Evolutionary conservation across 64 coral and sea anemone genomes (phyloP).

Genomic region (Stichodactyla helianthus): DNA sequence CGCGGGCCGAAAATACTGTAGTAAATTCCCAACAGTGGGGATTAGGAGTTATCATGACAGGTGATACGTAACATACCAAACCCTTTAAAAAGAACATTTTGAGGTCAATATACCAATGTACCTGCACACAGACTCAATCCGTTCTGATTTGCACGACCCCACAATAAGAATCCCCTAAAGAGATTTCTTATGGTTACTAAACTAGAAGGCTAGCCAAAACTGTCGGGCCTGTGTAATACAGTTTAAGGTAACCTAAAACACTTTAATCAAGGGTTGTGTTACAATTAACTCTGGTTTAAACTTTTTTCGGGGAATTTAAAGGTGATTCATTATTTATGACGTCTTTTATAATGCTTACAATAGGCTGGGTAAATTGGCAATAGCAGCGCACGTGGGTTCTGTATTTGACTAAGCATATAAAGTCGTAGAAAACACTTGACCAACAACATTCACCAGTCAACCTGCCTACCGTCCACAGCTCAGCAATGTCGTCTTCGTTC

Average conservation of each 20-base stretch:
- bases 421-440: slow-evolving; percentile 37
- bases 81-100: slow-evolving; percentile 84
- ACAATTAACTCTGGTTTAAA: slow-evolving; percentile 96
- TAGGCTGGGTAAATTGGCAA: slow-evolving; percentile 87
- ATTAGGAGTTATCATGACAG: slow-evolving; percentile 78
- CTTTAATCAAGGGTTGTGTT: background rate
- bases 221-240: background rate
- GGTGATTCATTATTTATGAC: slow-evolving; percentile 98
- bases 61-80: slow-evolving; percentile 68
- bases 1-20: slow-evolving; percentile 69
- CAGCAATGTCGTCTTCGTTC: slow-evolving; percentile 88
- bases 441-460: slow-evolving; percentile 34
- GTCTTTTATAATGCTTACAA: slow-evolving; percentile 88
- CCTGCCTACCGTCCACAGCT: slow-evolving; percentile 12
- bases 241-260: background rate
- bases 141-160: background rate
- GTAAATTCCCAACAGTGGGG: slow-evolving; percentile 88
- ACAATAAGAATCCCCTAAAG: background rate
- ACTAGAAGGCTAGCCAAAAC: background rate
- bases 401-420: slow-evolving; percentile 58
- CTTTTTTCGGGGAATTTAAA: slow-evolving; percentile 94
- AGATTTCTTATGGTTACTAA: background rate
- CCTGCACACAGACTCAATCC: background rate
- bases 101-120: background rate
- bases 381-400: slow-evolving; percentile 81